A percentile compares a stretch with the other conserved stretches of the same genome.
phyloP scores from a whole-genome alignment of 2,797 vertebrate genomes.

The Agapornis canus region DNA sequence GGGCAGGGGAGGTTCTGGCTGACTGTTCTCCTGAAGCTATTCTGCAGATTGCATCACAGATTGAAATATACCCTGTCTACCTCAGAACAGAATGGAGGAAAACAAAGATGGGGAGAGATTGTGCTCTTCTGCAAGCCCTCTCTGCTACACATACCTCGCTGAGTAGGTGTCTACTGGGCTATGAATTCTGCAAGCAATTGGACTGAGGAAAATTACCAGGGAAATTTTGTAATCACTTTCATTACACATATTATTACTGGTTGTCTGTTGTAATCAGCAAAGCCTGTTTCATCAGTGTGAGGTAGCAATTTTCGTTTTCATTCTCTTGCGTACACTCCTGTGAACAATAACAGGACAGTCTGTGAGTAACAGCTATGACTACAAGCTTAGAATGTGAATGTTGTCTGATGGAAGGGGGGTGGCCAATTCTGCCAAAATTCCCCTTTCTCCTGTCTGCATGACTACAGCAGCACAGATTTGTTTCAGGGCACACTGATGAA shows the following conservation, averaged over 20 bases:
- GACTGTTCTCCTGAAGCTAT: not conserved
- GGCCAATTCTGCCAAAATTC: not conserved
- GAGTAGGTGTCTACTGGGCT: not conserved
- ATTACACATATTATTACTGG: slow-evolving; percentile 15
- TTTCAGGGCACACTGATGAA: not conserved
- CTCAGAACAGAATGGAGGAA: not conserved
- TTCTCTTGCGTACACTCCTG: not conserved
- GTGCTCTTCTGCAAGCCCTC: not conserved
- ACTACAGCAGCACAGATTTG: not conserved
- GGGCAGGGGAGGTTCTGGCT: not conserved
- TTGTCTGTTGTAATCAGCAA: slow-evolving; percentile 27
- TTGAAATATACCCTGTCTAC: not conserved
- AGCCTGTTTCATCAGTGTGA: slow-evolving; percentile 7
- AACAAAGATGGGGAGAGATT: not conserved
- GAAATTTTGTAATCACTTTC: slow-evolving; percentile 30
- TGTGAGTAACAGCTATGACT: not conserved
- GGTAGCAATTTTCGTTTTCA: not conserved
- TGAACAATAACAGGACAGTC: not conserved
- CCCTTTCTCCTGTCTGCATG: not conserved
- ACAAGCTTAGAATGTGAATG: not conserved
- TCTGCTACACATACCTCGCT: not conserved
- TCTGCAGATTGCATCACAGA: rapidly evolving
- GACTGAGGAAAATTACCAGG: slow-evolving; percentile 24
- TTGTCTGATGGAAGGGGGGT: not conserved
- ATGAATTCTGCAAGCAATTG: not conserved